Conservation (phyloP, 1,140 invertebrate species). For the Phymastichus coffea region DNA sequence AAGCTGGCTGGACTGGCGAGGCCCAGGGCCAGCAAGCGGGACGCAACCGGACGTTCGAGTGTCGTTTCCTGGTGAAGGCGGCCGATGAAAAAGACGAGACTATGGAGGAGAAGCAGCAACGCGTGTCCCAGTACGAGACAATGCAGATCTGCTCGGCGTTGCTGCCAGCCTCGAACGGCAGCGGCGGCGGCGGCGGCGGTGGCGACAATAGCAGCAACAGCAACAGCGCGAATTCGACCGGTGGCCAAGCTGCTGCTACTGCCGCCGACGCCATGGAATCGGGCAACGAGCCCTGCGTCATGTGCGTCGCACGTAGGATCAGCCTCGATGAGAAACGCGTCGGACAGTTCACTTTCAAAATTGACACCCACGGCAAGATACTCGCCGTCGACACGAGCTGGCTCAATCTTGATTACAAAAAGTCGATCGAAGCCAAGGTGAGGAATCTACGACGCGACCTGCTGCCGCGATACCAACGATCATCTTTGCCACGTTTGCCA, state of each 20-base stretch:
- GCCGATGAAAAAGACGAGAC: constrained; percentile 71
- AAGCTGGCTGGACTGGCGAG: constrained; percentile 59
- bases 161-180: constrained; percentile 56
- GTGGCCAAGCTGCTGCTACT: constrained; percentile 54
- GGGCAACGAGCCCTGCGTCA: constrained; percentile 65
- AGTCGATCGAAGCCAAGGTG: constrained; percentile 68
- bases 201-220: neutral
- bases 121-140: constrained; percentile 72
- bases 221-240: neutral
- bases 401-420: constrained; percentile 64
- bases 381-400: constrained; percentile 74
- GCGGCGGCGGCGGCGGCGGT: constrained; percentile 41
- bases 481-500: constrained; percentile 25
- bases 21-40: constrained; percentile 53
- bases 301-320: constrained; percentile 84
- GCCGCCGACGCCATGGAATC: constrained; percentile 57
- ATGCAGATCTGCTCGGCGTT: constrained; percentile 70
- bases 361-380: constrained; percentile 84
- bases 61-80: constrained; percentile 83
- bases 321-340: constrained; percentile 79
- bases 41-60: constrained; percentile 72
- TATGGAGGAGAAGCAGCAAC: constrained; percentile 78
- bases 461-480: neutral
- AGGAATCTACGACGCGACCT: constrained; percentile 13
- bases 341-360: constrained; percentile 86